Evolutionary conservation across 2,888 invertebrate species (phyloP).

Genomic region (Erebia epiphron): DNA sequence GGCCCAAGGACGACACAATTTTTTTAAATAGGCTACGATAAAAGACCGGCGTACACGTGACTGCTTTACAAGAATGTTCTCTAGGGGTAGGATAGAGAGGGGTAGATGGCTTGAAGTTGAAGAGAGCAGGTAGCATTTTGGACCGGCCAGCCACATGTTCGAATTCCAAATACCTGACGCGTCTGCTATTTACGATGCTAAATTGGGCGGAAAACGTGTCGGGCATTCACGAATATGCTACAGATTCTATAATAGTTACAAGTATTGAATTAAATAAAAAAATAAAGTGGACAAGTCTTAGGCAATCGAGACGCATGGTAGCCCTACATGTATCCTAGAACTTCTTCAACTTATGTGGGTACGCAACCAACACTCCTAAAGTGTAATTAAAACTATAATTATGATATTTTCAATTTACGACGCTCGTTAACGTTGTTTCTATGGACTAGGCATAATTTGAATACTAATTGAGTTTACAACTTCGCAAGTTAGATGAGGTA

Average conservation of each 20-base stretch:
- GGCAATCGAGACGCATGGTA: not conserved
- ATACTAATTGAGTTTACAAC: conserved; percentile 10
- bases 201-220: no score
- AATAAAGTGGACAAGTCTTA: not conserved
- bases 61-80: no score
- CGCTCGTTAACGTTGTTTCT: conserved; percentile 8
- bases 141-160: no score
- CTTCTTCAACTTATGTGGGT: conserved; percentile 12
- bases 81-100: no score
- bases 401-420: conserved; percentile 22
- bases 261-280: not conserved
- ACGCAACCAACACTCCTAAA: conserved; percentile 9
- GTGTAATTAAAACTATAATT: conserved; percentile 23
- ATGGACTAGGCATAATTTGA: conserved; percentile 7
- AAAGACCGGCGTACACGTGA: no score
- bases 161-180: no score
- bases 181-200: no score
- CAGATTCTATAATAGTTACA: not conserved
- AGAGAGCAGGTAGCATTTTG: no score
- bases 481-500: not conserved
- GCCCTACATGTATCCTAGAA: not conserved
- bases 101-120: no score
- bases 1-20: no score
- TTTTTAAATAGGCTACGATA: no score
- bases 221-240: no score